Evolutionary conservation across 2,113 vertebrate species (phyloP).

Genomic region (Gymnocephalus cernua): DNA sequence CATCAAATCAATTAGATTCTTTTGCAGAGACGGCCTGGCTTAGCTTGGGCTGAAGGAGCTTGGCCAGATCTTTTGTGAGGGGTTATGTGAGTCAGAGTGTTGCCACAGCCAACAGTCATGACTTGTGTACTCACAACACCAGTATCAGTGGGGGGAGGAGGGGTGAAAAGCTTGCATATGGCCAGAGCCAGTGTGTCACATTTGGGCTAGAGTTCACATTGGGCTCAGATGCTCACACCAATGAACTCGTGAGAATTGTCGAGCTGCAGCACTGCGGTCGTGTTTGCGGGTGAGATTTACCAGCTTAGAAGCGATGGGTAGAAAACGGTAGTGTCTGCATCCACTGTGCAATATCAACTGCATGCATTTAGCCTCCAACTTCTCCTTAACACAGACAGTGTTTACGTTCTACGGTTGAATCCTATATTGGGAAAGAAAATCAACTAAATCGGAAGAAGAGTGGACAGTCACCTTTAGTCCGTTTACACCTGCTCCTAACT

Average conservation of each 20-base stretch:
- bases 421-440: background rate
- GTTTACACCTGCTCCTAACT: background rate
- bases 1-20: conserved; percentile 78
- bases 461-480: background rate
- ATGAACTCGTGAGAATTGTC: conserved; percentile 52
- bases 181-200: conserved; percentile 76
- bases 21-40: conserved; percentile 64
- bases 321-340: conserved; percentile 41
- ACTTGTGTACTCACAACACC: conserved; percentile 68
- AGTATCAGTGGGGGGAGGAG: conserved; percentile 44
- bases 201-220: conserved; percentile 67
- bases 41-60: conserved; percentile 66
- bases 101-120: conserved; percentile 68
- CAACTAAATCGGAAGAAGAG: background rate
- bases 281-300: conserved; percentile 61
- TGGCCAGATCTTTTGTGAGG: conserved; percentile 64
- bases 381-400: background rate
- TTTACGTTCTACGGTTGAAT: background rate
- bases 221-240: conserved; percentile 73
- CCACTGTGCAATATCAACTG: background rate
- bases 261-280: conserved; percentile 8
- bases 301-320: conserved; percentile 42
- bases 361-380: background rate
- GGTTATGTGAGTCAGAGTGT: conserved; percentile 73
- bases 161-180: conserved; percentile 76